phyloP scores from a whole-genome alignment of 2,113 vertebrate species.

The Seriola dumerili region DNA sequence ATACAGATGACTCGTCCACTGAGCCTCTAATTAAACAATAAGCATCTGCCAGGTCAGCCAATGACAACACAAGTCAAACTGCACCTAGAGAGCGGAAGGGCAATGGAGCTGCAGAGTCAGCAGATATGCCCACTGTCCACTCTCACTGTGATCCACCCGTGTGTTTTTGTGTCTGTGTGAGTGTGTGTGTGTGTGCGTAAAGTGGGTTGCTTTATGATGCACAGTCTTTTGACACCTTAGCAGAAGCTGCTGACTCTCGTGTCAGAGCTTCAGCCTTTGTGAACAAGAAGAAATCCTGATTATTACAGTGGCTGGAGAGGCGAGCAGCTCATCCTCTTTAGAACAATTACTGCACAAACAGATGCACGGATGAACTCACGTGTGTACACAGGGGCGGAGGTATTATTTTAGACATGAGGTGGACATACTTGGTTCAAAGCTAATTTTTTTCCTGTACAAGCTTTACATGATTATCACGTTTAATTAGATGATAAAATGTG shows the following conservation, averaged over 20 bases:
- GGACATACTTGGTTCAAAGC: not conserved
- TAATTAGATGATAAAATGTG: not conserved
- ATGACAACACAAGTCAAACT: constrained; percentile 68
- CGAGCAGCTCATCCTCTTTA: constrained; percentile 20
- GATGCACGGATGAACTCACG: not conserved
- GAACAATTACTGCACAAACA: constrained; percentile 1
- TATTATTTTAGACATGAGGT: constrained; percentile 1
- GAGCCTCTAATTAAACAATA: constrained; percentile 62
- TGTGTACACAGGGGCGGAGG: not conserved
- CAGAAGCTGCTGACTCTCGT: constrained; percentile 41
- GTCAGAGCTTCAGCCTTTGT: constrained; percentile 33
- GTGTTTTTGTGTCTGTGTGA: constrained; percentile 4
- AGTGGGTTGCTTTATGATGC: constrained; percentile 40
- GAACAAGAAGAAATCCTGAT: constrained; percentile 44
- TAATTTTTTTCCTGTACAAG: not conserved
- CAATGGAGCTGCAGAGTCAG: constrained; percentile 66
- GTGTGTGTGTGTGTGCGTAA: constrained; percentile 5
- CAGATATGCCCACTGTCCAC: constrained; percentile 59
- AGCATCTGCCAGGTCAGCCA: constrained; percentile 33
- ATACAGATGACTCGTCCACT: constrained; percentile 51
- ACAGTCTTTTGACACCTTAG: constrained; percentile 49
- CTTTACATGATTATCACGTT: not conserved
- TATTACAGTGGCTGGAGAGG: constrained; percentile 25
- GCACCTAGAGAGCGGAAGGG: constrained; percentile 46
- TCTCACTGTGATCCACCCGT: constrained; percentile 21